Percentiles rank a stretch among this genome's conserved stretches.
phyloP scores from a whole-genome alignment of 1,140 invertebrate species.

The Coptotermes formosanus region DNA sequence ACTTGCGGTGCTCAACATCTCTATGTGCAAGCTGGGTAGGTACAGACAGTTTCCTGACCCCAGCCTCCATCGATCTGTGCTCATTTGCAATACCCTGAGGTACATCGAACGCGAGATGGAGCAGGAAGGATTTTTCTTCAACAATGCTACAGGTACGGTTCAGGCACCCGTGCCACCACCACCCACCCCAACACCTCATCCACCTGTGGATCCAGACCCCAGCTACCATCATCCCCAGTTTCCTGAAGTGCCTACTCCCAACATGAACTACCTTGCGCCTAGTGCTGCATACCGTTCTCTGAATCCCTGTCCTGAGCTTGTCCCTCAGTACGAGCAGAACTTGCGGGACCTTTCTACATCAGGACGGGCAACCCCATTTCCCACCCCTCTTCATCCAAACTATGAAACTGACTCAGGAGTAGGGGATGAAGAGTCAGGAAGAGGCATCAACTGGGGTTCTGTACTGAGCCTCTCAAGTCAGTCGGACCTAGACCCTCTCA shows the following conservation, averaged over 20 bases:
- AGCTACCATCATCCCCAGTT: slow-evolving; percentile 47
- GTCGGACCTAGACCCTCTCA: slow-evolving; percentile 77
- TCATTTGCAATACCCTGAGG: slow-evolving; percentile 91
- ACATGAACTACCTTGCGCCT: slow-evolving; percentile 64
- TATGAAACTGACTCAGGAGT: slow-evolving; percentile 72
- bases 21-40: slow-evolving; percentile 87
- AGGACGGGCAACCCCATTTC: slow-evolving; percentile 41
- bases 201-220: slow-evolving; percentile 32
- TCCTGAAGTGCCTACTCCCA: slow-evolving; percentile 48
- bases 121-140: slow-evolving; percentile 58
- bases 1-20: slow-evolving; percentile 86
- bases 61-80: slow-evolving; percentile 84
- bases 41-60: slow-evolving; percentile 86
- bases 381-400: slow-evolving; percentile 34
- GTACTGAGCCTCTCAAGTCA: slow-evolving; percentile 82
- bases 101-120: slow-evolving; percentile 89
- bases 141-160: slow-evolving; percentile 30
- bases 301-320: slow-evolving; percentile 43
- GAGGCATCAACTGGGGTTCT: slow-evolving; percentile 86
- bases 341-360: slow-evolving; percentile 39
- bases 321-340: slow-evolving; percentile 41
- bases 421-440: slow-evolving; percentile 71
- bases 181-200: slow-evolving; percentile 36
- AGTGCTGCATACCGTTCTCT: slow-evolving; percentile 49
- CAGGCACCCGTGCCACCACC: slow-evolving; percentile 31